Conservation (phyloP, 2,888 invertebrate species). For the Eupithecia exiguata region DNA sequence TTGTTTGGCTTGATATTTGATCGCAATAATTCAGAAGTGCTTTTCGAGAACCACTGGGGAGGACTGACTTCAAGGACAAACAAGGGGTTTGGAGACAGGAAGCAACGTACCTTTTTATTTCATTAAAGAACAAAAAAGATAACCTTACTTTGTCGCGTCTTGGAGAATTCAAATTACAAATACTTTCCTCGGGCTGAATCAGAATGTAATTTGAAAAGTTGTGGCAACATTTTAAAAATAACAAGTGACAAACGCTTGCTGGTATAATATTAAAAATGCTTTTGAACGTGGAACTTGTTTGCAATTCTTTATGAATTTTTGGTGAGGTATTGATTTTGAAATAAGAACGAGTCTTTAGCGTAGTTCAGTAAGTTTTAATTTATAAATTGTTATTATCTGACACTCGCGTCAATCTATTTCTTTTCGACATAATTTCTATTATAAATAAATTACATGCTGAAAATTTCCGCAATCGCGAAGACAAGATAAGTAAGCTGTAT, state of each 20-base stretch:
- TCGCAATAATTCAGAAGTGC: not conserved
- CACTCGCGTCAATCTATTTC: too few relatives aligned
- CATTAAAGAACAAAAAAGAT: not conserved
- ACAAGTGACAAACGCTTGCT: slow-evolving; percentile 14
- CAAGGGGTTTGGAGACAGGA: not conserved
- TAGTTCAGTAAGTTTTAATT: not conserved
- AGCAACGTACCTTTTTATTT: not conserved
- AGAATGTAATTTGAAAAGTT: slow-evolving; percentile 22
- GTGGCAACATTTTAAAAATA: slow-evolving; percentile 19
- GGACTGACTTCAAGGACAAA: not conserved
- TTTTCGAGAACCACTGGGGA: not conserved
- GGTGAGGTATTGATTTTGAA: not conserved
- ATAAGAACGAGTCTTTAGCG: not conserved
- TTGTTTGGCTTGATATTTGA: not conserved
- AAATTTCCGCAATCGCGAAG: not conserved
- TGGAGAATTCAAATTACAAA: slow-evolving; percentile 15
- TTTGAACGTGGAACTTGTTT: slow-evolving; percentile 7
- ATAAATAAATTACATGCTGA: too few relatives aligned
- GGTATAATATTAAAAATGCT: slow-evolving; percentile 8
- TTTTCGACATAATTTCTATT: too few relatives aligned
- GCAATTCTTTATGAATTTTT: not conserved
- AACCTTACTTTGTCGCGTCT: slow-evolving; percentile 11
- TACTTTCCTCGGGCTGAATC: slow-evolving; percentile 12
- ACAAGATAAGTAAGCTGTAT: not conserved
- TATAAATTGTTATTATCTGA: not conserved